Base-by-base conservation (phyloP, 2,797 vertebrate species). In the Lagodon rhomboides region DNA sequence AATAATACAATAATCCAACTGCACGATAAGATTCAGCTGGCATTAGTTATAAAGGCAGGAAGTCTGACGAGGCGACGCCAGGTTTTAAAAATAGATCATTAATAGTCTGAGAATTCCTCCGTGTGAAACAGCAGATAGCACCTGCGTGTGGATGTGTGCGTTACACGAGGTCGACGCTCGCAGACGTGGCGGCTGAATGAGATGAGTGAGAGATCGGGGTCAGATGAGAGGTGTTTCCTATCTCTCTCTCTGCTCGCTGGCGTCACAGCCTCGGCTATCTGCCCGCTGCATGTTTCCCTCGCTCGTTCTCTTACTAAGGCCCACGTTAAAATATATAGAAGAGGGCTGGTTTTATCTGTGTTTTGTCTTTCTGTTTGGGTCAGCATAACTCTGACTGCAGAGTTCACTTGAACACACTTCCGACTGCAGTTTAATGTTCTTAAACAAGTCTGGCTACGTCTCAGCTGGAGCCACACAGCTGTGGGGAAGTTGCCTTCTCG, bases 161-260 rank as follows among this genome's bases (percentile, higher is more conserved):
- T 47, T 16, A 5, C 15, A 5, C 5, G 18, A 22, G 75, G 62
- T 68, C 17, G 79, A 67, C 8, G 34, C 63, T 71, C 67, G 77
- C 22, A 34, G 63, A 85, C 38, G 46, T 77, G 82, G 55, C 22
- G 16, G 60, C 68, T 69, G 74, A 80, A 74, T 47, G 61, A 75
- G 77, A 69, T 50, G 66, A 82, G 67, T 56, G 55, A 72, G 62
- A 85, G 81, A 93, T 91, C 43, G 34, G 84, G 90, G 89, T 90
- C 89, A 88, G 90, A 91, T 86, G 77, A 85, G 84, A 80, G 66
- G 75, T 83, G 83, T 87, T 90, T 87, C 49, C 75, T 73, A 23
- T 75, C 59, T 84, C 77, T 56, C 23, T 77, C 68, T 79, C 30
- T 82, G 68, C 83, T 66, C 69, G 56, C 73, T 85, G 80, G 72